Evolutionary conservation across 2,888 invertebrate genomes (phyloP).

Genomic region (Kryphioiulus occultus): DNA sequence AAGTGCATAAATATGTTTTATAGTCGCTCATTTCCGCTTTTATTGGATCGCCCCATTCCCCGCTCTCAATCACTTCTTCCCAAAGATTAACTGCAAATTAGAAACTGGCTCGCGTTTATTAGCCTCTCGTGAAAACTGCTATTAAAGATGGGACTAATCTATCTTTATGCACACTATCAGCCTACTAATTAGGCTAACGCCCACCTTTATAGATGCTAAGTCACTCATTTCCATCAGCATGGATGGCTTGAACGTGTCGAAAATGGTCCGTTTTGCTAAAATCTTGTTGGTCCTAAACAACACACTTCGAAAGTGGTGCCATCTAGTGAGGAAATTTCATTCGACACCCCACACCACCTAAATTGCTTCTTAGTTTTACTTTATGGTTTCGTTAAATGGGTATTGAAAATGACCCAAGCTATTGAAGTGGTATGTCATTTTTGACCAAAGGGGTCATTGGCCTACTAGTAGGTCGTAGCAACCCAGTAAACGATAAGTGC

Average conservation of each 20-base stretch:
- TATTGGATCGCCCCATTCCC: neutral
- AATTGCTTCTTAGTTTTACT: no score
- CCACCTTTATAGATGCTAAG: neutral
- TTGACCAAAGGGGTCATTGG: no score
- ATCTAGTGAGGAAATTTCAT: neutral
- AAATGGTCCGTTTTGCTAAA: neutral
- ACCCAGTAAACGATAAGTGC: no score
- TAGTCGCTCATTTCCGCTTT: constrained; percentile 14
- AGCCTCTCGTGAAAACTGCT: constrained; percentile 10
- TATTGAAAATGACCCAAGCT: no score
- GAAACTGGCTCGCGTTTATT: neutral
- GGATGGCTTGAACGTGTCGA: no score
- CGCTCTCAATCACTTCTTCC: constrained; percentile 8
- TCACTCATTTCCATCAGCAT: neutral
- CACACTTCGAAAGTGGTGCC: neutral
- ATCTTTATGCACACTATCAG: neutral
- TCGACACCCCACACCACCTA: no score
- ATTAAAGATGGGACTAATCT: constrained; percentile 4
- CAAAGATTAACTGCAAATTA: constrained; percentile 34
- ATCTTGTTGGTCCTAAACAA: neutral
- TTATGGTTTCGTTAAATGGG: no score
- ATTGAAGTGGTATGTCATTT: no score
- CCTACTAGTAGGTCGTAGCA: no score
- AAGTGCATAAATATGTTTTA: constrained; percentile 40
- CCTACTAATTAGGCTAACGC: neutral